phyloP scores from a whole-genome alignment of 2,113 vertebrate species.

The Lathamus discolor region DNA sequence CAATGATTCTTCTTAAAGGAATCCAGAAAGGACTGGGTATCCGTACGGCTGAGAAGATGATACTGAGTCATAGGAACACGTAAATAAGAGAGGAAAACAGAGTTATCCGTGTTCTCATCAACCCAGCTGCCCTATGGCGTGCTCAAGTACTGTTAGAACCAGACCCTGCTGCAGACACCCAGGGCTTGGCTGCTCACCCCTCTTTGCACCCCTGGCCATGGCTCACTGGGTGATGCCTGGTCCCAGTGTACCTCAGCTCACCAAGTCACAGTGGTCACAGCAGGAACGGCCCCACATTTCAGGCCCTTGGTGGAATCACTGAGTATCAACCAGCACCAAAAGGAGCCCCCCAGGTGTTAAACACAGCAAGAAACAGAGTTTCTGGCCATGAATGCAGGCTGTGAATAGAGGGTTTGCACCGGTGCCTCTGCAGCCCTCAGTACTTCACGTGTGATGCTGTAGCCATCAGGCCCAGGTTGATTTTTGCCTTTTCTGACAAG shows the following conservation, averaged over 20 bases:
- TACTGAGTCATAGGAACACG: background rate
- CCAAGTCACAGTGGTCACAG: background rate
- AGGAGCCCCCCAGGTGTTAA: background rate
- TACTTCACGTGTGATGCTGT: background rate
- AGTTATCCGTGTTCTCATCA: background rate
- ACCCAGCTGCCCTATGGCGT: background rate
- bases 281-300: background rate
- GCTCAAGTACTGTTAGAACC: background rate
- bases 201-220: background rate
- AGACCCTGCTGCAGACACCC: background rate
- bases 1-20: background rate
- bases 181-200: background rate
- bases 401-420: background rate
- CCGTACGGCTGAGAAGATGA: background rate
- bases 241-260: background rate
- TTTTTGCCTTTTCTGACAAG: background rate
- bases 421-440: background rate
- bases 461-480: background rate
- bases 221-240: background rate
- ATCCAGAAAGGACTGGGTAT: background rate
- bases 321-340: background rate
- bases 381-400: rapidly evolving
- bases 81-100: background rate
- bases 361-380: background rate
- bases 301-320: background rate